Percentiles rank a stretch among this genome's conserved stretches.
Evolutionary conservation across 2,888 invertebrate species (phyloP).

Genomic region (Drosophila siamana): DNA sequence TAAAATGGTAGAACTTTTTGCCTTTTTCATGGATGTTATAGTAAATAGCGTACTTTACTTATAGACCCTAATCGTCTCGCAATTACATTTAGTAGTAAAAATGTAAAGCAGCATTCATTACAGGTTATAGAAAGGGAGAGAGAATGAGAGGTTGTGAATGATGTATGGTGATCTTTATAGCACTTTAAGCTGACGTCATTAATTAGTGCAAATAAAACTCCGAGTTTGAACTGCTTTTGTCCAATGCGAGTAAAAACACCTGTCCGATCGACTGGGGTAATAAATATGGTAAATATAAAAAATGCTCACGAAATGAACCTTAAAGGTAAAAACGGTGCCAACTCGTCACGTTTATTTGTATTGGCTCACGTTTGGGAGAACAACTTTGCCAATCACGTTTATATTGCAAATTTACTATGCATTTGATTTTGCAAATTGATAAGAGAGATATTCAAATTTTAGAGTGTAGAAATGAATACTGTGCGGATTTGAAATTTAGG

Average conservation of each 20-base stretch:
- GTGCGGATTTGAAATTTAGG: slow-evolving; percentile 8
- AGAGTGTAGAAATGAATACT: slow-evolving; percentile 15
- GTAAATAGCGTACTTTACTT: background rate
- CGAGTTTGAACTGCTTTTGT: slow-evolving; percentile 32
- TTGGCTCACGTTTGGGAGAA: slow-evolving; percentile 16
- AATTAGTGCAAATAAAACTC: slow-evolving; percentile 57
- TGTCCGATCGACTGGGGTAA: slow-evolving; percentile 34
- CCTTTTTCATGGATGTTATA: background rate
- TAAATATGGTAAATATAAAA: slow-evolving; percentile 3
- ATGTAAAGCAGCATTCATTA: background rate
- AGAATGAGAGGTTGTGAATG: background rate
- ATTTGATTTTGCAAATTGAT: background rate
- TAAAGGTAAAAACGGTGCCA: slow-evolving; percentile 9
- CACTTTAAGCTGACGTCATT: slow-evolving; percentile 43
- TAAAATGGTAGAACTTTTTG: background rate
- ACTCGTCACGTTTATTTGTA: slow-evolving; percentile 57
- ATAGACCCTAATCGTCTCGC: background rate
- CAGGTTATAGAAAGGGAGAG: background rate
- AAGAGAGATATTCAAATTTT: background rate
- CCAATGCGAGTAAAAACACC: slow-evolving; percentile 51
- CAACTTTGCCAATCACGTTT: slow-evolving; percentile 5
- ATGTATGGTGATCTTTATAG: slow-evolving; percentile 1
- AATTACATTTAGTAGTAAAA: background rate
- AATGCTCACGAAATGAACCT: slow-evolving; percentile 15
- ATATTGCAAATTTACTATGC: background rate